phyloP scores from a whole-genome alignment of 1,140 invertebrate species.

The Colletes latitarsis region DNA sequence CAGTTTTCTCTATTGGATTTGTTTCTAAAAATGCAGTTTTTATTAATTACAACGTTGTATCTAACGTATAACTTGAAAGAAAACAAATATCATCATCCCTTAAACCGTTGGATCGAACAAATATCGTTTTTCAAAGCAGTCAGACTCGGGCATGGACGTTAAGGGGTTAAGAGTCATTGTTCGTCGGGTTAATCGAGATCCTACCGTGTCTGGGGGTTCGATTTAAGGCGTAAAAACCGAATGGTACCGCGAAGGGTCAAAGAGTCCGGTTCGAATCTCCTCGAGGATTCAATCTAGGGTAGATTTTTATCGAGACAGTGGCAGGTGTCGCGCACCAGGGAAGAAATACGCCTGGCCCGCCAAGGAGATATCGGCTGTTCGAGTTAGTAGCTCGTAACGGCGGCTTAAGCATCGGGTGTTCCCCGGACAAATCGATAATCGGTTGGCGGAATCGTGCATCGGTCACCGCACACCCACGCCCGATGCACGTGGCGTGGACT shows the following conservation, averaged over 20 bases:
- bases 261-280: not conserved
- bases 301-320: constrained; percentile 34
- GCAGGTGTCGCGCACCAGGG: constrained; percentile 17
- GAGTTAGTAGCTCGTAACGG: constrained; percentile 21
- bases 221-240: not conserved
- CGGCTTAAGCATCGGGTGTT: not conserved
- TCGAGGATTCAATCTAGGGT: constrained; percentile 28
- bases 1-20: no score
- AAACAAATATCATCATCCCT: no score
- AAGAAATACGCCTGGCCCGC: not conserved
- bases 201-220: no score
- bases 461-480: constrained; percentile 6
- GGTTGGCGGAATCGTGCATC: constrained; percentile 15
- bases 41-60: no score
- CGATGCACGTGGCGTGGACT: not conserved
- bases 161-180: no score
- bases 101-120: no score
- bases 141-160: no score
- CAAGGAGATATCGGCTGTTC: not conserved
- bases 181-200: no score
- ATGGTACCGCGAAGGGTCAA: not conserved
- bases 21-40: no score
- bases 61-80: no score
- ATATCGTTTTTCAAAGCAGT: no score
- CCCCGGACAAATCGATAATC: constrained; percentile 36